phyloP scores from a whole-genome alignment of 2,113 vertebrate genomes.

The Silurus meridionalis region DNA sequence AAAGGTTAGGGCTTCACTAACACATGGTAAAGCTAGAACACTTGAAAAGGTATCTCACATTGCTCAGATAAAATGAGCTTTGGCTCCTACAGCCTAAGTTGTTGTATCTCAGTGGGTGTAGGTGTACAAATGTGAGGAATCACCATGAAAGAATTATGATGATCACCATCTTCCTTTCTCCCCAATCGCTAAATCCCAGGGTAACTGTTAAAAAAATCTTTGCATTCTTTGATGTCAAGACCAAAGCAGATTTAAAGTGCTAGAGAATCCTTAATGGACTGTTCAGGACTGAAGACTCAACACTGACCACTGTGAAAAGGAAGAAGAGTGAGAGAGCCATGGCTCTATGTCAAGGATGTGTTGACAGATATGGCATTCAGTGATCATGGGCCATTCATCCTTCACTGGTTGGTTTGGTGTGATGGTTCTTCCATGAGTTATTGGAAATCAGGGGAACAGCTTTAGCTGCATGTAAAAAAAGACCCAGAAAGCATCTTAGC shows the following conservation, averaged over 20 bases:
- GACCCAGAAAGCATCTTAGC: neutral
- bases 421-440: conserved; percentile 5
- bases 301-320: conserved; percentile 26
- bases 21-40: conserved; percentile 22
- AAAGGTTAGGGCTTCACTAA: conserved; percentile 22
- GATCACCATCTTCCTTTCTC: conserved; percentile 29
- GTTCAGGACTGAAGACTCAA: conserved; percentile 5
- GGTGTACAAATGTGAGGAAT: conserved; percentile 30
- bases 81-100: neutral
- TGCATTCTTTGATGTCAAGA: conserved; percentile 40
- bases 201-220: conserved; percentile 46
- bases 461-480: neutral
- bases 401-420: neutral
- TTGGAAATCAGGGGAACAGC: neutral
- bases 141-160: conserved; percentile 18
- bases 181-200: conserved; percentile 25
- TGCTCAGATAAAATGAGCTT: conserved; percentile 3
- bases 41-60: conserved; percentile 26
- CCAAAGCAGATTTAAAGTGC: conserved; percentile 46
- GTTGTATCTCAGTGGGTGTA: neutral
- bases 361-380: conserved; percentile 36
- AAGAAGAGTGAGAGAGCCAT: conserved; percentile 16
- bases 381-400: conserved; percentile 21
- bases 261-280: conserved; percentile 40
- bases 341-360: conserved; percentile 21